Conservation (phyloP, 2,888 invertebrate genomes). For the Cryptocephalus primarius region DNA sequence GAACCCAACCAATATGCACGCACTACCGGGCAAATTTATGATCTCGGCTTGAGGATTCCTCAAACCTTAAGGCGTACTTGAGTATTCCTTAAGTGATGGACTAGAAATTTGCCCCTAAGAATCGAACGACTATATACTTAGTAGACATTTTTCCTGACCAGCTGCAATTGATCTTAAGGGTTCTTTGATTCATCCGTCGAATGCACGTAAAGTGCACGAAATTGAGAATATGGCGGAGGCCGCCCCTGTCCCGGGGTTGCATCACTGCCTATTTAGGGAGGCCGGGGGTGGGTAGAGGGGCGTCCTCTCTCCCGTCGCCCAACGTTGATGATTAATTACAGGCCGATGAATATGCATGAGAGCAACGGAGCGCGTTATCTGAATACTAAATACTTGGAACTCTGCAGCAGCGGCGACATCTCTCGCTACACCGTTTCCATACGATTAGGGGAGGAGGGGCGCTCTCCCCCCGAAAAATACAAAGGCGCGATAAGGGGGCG, state of each 20-base stretch:
- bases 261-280: constrained; percentile 12
- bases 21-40: too few relatives aligned
- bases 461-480: constrained; percentile 1
- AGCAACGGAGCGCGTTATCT: constrained; percentile 29
- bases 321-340: constrained; percentile 34
- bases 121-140: too few relatives aligned
- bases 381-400: constrained; percentile 32
- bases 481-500: constrained; percentile 13
- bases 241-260: constrained; percentile 2
- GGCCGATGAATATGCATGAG: constrained; percentile 36
- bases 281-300: constrained; percentile 1
- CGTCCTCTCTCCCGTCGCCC: constrained; percentile 18
- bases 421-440: constrained; percentile 17
- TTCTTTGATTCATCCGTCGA: too few relatives aligned
- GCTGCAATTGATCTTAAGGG: too few relatives aligned
- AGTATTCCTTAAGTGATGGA: too few relatives aligned
- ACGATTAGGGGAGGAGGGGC: constrained; percentile 17
- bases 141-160: not conserved
- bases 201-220: too few relatives aligned
- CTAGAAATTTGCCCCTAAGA: too few relatives aligned
- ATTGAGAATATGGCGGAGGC: not conserved
- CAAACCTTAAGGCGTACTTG: too few relatives aligned
- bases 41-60: too few relatives aligned
- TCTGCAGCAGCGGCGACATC: constrained; percentile 16
- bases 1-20: too few relatives aligned